Evolutionary conservation across 2,113 vertebrate species (phyloP), one percentile per base, ranked within the genome.

Genomic region (Azemiops feae): DNA sequence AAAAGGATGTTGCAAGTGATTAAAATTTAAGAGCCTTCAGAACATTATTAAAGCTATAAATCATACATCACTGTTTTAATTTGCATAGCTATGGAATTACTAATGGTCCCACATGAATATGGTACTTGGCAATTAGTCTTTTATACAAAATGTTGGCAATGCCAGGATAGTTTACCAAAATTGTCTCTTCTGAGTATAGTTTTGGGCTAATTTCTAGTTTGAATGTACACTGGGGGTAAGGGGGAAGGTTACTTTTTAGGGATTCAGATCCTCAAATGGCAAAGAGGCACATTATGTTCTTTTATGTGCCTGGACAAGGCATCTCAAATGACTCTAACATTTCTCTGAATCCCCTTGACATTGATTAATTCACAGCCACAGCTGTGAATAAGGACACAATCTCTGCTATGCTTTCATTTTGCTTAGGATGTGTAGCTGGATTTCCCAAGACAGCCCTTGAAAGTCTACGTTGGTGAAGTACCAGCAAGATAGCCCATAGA

Each of bases 1-100:
- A 98, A 98, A 98, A 98, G 98, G 98, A 98, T 98, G 98, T 98
- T 98, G 98, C 97, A 97, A 98, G 98, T 98, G 97, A 98, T 98
- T 98, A 98, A 98, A 98, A 98, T 98, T 98, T 98, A 98, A 98
- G 98, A 98, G 98, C 97, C 97, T 98, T 98, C 98, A 98, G 98
- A 98, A 98, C 97, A 98, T 98, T 98, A 98, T 98, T 98, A 98
- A 98, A 98, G 97, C 97, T 97, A 98, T 98, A 98, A 98, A 98
- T 98, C 98, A 98, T 98, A 98, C 97, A 98, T 98, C 98, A 98
- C 97, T 97, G 97, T 98, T 98, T 98, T 98, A 98, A 98, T 98
- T 98, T 98, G 97, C 98, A 98, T 98, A 98, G 97, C 97, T 97
- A 96, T 97, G 96, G 97, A 98, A 98, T 98, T 97, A 97, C 97